These are phyloP conservation scores for Nanorana parkeri DNA, from an alignment of 2,113 vertebrate genomes.

Conservation along the genomic window DNA sequence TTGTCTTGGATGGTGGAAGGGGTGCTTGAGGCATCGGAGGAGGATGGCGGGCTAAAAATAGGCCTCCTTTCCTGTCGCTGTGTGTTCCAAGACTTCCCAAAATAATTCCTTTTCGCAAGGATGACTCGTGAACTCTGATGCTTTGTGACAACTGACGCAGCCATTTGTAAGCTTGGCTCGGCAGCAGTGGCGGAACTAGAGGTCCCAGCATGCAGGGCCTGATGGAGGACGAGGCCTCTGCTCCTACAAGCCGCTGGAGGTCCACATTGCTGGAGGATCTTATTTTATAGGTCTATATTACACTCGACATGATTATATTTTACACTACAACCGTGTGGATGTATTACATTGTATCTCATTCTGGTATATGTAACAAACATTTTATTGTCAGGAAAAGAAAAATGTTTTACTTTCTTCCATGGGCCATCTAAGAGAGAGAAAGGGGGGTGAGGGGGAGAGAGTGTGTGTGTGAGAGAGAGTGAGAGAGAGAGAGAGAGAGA, in stretches of 20 bases:
- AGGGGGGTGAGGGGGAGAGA: not conserved
- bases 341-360: no score
- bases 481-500: not conserved
- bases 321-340: no score
- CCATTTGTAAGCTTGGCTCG: no score
- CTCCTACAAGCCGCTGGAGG: not conserved
- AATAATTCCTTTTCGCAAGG: constrained; percentile 4
- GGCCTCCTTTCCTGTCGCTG: constrained; percentile 72
- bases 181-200: not conserved
- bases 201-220: not conserved
- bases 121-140: not conserved
- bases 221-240: not conserved
- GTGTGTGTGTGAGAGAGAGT: not conserved
- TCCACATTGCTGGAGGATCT: not conserved
- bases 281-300: no score
- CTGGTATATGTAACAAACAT: no score
- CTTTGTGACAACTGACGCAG: not conserved
- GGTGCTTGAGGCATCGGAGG: constrained; percentile 67
- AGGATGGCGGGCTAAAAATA: constrained; percentile 77
- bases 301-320: no score
- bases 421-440: not conserved
- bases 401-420: no score
- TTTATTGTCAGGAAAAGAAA: no score
- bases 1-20: constrained; percentile 63
- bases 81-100: constrained; percentile 52